phyloP scores from a whole-genome alignment of 1,140 invertebrate species.

The Heliconius hewitsoni region DNA sequence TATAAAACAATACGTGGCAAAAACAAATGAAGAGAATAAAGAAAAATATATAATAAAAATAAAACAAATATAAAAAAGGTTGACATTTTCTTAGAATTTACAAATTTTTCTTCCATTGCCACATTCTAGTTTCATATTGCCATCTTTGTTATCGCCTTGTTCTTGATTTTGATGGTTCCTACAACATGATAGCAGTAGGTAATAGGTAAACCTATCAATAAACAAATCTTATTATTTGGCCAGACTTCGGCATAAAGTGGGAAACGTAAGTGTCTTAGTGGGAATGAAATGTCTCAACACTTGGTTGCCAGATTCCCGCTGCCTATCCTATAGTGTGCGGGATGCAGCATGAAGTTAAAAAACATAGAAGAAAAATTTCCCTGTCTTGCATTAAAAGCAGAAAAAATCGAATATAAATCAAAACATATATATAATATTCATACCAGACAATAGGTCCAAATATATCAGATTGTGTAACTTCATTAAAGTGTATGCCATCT shows the following conservation, averaged over 20 bases:
- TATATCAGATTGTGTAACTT: constrained; percentile 71
- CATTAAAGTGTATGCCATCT: constrained; percentile 69
- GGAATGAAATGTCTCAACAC: no score
- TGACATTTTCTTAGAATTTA: constrained; percentile 6
- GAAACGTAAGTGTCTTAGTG: no score
- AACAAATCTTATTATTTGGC: no score
- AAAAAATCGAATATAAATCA: neutral
- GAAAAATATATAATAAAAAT: neutral
- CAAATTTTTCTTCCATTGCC: constrained; percentile 34
- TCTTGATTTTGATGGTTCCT: constrained; percentile 50
- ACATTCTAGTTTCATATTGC: constrained; percentile 32
- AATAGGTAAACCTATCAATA: no score
- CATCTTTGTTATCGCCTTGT: constrained; percentile 46
- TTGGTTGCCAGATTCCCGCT: no score
- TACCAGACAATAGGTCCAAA: constrained; percentile 63
- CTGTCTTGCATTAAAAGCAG: no score
- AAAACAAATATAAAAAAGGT: neutral
- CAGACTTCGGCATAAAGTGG: no score
- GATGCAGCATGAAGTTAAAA: no score
- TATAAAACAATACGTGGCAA: neutral
- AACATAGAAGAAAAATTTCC: no score
- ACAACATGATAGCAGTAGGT: constrained; percentile 9
- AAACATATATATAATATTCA: constrained; percentile 23
- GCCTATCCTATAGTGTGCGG: no score
- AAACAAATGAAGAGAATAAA: constrained; percentile 13